These are phyloP conservation scores for Astreopora myriophthalma DNA, from an alignment of 64 coral and sea anemone genomes.

Conservation along the genomic window DNA sequence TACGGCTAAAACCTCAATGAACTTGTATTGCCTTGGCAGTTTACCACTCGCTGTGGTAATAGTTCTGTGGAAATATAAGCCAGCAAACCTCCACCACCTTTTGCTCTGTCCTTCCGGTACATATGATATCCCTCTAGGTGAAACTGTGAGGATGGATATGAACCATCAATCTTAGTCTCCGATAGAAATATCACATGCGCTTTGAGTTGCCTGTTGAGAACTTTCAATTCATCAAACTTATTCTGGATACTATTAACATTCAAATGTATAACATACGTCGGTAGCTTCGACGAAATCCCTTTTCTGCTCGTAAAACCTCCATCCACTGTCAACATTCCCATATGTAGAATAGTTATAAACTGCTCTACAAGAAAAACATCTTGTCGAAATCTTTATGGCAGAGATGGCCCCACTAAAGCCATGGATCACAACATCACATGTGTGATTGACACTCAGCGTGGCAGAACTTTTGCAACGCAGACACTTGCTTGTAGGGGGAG, in stretches of 20 bases:
- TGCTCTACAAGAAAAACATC: too few relatives aligned
- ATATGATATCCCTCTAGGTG: constrained; percentile 54
- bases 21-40: not conserved
- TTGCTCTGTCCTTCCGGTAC: constrained; percentile 38
- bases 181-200: constrained; percentile 48
- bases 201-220: constrained; percentile 40
- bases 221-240: constrained; percentile 26
- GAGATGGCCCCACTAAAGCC: too few relatives aligned
- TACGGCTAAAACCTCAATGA: not conserved
- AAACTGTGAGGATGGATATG: constrained; percentile 25
- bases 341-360: too few relatives aligned
- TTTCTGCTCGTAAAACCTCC: too few relatives aligned
- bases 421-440: too few relatives aligned
- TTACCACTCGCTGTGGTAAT: not conserved
- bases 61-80: constrained; percentile 49
- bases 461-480: too few relatives aligned
- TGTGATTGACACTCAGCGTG: too few relatives aligned
- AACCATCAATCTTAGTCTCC: constrained; percentile 65
- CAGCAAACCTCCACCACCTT: constrained; percentile 49
- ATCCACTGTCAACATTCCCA: too few relatives aligned
- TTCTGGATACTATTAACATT: constrained; percentile 21
- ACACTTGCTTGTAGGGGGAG: too few relatives aligned
- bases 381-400: too few relatives aligned
- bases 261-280: not conserved
- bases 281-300: not conserved